Evolutionary conservation across 2,113 vertebrate species (phyloP), one percentile per base, ranked within the genome.

Genomic region (Myiozetetes cayanensis): DNA sequence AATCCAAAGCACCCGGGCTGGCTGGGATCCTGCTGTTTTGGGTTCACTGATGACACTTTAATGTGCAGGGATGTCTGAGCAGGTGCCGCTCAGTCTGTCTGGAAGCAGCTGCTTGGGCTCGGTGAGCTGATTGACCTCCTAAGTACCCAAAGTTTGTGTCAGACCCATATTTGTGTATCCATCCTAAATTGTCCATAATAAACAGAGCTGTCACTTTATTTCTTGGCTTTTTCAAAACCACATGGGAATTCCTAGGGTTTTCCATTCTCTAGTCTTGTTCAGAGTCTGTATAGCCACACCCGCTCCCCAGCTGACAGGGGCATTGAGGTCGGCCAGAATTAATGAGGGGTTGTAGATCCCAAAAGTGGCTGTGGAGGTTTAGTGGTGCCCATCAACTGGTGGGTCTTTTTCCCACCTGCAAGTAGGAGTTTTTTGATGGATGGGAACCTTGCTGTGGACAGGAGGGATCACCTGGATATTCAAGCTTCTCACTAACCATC

Each of bases 131-230:
- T 30, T 58, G 67, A 62, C 58, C 46, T 84, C 67, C 31, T 6
- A 61, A 55, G 14, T 14, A 71, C 77, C 43, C 7, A 31, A 15
- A 46, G 6, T 39, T 65, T 53, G 6, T 4, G 4, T 37, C 4
- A 0, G 27, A 62, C 14, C 35, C n/a, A 6, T 18, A 2, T 53
- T 43, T 30, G 16, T 1, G 0, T 28, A 17, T 39, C 62, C 44
- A 52, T 68, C 68, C 61, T 46, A 3, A 66, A 63, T 30, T 33
- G 33, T 28, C 66, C 39, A 1, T 41, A 77, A 43, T 4, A 6
- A 56, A 43, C 65, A 75, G 16, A 77, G 10, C 13, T 78, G 33
- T 37, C 8, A 2, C 13, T 31, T 33, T 25, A 2, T 44, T 12
- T 55, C 22, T 21, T 12, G 7, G 6, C 3, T 33, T 63, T 81